Evolutionary conservation across 1,140 invertebrate species (phyloP), one percentile per base, ranked within the genome.

Genomic region (Orchestia grillus): DNA sequence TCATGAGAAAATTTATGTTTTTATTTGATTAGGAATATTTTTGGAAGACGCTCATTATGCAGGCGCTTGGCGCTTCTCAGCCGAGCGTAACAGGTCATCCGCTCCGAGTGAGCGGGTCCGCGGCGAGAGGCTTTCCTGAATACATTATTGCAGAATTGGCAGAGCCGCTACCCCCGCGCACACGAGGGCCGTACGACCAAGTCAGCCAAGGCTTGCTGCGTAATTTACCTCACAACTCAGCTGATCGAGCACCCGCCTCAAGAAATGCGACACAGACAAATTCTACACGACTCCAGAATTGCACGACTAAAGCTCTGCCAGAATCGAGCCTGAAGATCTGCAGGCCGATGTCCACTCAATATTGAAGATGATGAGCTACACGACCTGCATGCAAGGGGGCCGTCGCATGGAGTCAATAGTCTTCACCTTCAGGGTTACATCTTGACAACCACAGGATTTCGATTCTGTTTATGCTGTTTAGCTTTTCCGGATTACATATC

Each of bases 121-220:
- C 62, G 36, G 62, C 62, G 36, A 28, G 11, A 36, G 62, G 88
- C 36, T 90, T 36, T 43, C 88, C 15, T 90, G 41, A 41, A 90
- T 90, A 90, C n/a, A 90, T 90, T 90, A 90, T 90, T 44, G 88
- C n/a, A 90, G 88, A 42, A 90, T 90, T 90, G 88, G 88, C 88
- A 44, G 43, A 28, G 23, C n/a, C 28, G 88, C 43, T 90, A 42
- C 43, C 41, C 88, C 3, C 16, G n/a, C 88, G 43, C 42, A 11
- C 88, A 36, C n/a, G n/a, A n/a, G 8, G 87, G 36, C 41, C 88
- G 42, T 43, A 36, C 62, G 62, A 77, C 36, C 62, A 28, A 77
- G 62, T 77, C 11, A 77, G 15, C 62, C 62, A 77, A 77, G 15
- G 62, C 62, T 77, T 19, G 88, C 88, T 42, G n/a, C 41, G 41